Evolutionary conservation across 1,140 invertebrate species (phyloP), one percentile per base, ranked within the genome.

Genomic region (Triops longicaudatus): DNA sequence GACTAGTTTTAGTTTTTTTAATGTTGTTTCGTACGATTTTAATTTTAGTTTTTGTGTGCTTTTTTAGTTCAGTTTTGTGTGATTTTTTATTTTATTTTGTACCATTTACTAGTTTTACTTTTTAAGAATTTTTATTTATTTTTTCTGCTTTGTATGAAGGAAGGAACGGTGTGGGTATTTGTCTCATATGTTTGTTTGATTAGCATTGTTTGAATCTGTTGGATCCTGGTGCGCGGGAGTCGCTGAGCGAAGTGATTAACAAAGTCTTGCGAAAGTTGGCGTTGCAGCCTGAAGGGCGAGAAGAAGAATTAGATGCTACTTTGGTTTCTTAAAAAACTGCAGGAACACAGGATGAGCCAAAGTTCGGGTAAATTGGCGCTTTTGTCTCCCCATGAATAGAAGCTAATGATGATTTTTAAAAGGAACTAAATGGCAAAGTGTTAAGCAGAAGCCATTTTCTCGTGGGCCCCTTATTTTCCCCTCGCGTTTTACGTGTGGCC

Each of bases 241-340:
- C 94, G 6, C 84, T 98, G 76, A 89, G 86, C 76, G 96, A 98
- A 84, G 94, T 96, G 26, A 91, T 96, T 73, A 91, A 90, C 79
- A 93, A 93, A 87, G 91, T 91, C 42, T 84, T 94, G 78, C 88
- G 88, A 76, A 93, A 93, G 85, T 87, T 91, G 22, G 85, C 90
- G 26, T 87, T 87, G 27, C 91, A 92, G 81, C 87, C 90, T 12
- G 91, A 94, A 83, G 90, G 90, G 78, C 93, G 93, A 82, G 90
- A 93, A 82, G 94, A 97, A 83, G 93, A 96, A 81, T 87, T 97
- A 77, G 96, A 97, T 84, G 93, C 95, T 82, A 97, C 95, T 28
- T 85, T 97, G 82, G 87, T 96, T 80, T 73, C 76, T n/a, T 77
- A 77, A 77, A 44, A 26, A 31, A 72, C 75, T 3, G n/a, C 27